Conservation (phyloP, 2,113 vertebrate genomes). For the Brachypodius melanocephalos region DNA sequence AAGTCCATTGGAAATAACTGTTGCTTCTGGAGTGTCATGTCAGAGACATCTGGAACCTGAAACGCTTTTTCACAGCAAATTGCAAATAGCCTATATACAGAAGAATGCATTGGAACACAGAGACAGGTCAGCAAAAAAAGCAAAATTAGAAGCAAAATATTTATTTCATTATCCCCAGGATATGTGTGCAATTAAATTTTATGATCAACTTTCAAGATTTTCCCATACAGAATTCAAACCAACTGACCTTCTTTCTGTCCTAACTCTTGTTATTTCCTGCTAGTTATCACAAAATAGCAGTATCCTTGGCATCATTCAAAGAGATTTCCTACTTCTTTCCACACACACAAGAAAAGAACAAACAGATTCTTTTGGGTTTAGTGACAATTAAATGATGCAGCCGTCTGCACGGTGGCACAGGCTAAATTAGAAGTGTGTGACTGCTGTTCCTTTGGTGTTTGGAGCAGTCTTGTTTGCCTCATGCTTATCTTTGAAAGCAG, state of each 20-base stretch:
- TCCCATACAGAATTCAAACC: neutral
- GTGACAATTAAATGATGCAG: neutral
- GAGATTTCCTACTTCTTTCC: slow-evolving; percentile 54
- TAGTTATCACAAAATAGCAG: slow-evolving; percentile 32
- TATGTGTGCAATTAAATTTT: neutral
- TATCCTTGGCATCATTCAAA: slow-evolving; percentile 31
- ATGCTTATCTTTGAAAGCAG: slow-evolving; percentile 40
- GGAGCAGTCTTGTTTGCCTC: neutral
- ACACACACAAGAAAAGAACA: neutral
- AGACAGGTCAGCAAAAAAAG: neutral
- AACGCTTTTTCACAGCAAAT: neutral
- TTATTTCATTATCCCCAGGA: neutral
- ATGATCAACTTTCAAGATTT: neutral
- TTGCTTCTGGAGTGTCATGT: neutral
- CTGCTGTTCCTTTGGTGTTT: neutral
- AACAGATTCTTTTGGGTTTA: neutral
- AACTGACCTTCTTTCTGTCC: slow-evolving; percentile 32
- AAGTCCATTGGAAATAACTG: neutral
- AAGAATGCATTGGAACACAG: neutral
- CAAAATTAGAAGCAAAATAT: neutral
- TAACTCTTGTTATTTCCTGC: slow-evolving; percentile 53
- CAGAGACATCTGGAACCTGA: neutral
- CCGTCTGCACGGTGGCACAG: rapidly evolving
- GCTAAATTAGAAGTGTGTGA: neutral
- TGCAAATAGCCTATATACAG: neutral